Evolutionary conservation across 2,113 vertebrate genomes (phyloP).

Genomic region (Rallus limicola): DNA sequence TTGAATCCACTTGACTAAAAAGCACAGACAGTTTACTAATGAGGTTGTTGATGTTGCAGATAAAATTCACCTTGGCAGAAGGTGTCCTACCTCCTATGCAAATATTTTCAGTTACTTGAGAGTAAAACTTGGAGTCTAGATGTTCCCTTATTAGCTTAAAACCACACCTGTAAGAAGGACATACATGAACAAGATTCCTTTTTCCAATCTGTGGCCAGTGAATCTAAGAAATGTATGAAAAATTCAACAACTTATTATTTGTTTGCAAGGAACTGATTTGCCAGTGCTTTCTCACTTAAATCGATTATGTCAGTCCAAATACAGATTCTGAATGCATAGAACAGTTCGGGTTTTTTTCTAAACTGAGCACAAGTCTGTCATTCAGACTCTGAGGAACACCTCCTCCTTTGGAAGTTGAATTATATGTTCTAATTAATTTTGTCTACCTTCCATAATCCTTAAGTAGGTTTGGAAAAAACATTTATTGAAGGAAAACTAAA

Average conservation of each 20-base stretch:
- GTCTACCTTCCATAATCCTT: neutral
- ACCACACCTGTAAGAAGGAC: neutral
- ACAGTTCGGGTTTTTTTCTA: neutral
- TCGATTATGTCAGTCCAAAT: neutral
- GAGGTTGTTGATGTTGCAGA: neutral
- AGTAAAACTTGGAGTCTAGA: neutral
- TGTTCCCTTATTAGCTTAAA: neutral
- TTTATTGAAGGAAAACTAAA: neutral
- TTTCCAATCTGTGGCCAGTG: neutral
- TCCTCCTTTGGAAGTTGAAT: neutral
- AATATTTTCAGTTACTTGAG: neutral
- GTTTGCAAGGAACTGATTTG: neutral
- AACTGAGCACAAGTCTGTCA: neutral
- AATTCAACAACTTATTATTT: neutral
- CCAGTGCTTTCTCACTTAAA: neutral
- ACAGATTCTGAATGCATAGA: neutral
- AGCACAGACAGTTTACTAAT: neutral
- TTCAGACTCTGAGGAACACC: neutral
- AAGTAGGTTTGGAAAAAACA: neutral
- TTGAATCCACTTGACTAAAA: neutral
- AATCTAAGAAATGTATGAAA: neutral
- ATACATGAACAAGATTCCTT: neutral
- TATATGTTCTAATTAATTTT: neutral
- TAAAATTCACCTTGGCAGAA: neutral
- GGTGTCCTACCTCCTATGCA: neutral